Percentiles rank a stretch among this genome's conserved stretches.
phyloP scores from a whole-genome alignment of 2,797 vertebrate genomes.

The Pangasius mekongensis region DNA sequence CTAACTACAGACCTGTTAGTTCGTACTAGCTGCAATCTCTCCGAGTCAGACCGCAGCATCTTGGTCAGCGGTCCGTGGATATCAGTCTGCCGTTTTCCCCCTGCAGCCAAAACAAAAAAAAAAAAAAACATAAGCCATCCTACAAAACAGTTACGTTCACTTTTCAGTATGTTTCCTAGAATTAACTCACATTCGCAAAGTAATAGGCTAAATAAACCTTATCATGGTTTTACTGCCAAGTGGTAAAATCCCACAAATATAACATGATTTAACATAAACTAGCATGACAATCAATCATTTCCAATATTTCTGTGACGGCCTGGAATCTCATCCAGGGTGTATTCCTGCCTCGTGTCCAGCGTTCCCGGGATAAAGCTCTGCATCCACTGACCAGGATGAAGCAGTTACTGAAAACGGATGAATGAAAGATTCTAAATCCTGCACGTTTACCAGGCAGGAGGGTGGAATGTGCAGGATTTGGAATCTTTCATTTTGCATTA shows the following conservation, averaged over 20 bases:
- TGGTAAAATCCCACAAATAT: background rate
- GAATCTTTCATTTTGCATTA: too few relatives aligned
- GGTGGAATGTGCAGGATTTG: too few relatives aligned
- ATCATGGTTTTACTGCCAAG: background rate
- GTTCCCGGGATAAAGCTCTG: too few relatives aligned
- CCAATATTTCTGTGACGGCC: background rate
- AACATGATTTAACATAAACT: background rate
- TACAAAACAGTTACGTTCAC: background rate
- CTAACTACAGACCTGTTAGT: constrained; percentile 65
- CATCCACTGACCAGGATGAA: too few relatives aligned
- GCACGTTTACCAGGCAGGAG: too few relatives aligned
- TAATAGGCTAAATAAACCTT: background rate
- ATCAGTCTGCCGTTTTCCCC: constrained; percentile 74
- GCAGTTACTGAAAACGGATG: background rate
- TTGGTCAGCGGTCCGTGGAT: constrained; percentile 77
- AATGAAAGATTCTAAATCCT: background rate
- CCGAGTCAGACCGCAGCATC: constrained; percentile 76
- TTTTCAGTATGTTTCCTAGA: background rate
- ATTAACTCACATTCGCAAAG: background rate
- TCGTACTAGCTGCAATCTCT: constrained; percentile 62
- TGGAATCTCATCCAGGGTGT: background rate
- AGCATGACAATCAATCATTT: background rate
- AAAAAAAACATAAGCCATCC: background rate
- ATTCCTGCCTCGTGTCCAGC: too few relatives aligned
- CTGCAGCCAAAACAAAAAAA: constrained; percentile 64